These are phyloP conservation scores for Aspidoscelis tigris DNA, from an alignment of 2,113 vertebrate genomes.

Conservation along the genomic window DNA sequence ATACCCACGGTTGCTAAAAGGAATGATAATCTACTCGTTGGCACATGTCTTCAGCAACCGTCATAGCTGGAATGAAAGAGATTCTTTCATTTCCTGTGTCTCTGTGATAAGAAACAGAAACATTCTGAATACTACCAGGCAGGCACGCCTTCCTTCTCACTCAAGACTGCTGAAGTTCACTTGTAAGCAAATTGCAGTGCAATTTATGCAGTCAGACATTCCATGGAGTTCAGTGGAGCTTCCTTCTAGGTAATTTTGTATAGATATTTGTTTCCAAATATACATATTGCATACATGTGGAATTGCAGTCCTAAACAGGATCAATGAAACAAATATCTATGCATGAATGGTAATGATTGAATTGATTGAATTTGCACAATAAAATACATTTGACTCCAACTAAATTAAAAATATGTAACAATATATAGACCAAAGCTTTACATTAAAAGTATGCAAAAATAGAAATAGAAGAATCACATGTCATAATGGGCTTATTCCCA, in stretches of 20 bases:
- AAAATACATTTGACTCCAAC: not conserved
- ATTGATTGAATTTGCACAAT: not conserved
- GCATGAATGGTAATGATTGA: not conserved
- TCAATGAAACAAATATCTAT: not conserved
- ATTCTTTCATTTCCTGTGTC: slow-evolving; percentile 51
- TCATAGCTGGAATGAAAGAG: slow-evolving; percentile 23
- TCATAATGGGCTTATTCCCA: not conserved
- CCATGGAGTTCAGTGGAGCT: not conserved
- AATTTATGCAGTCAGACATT: not conserved
- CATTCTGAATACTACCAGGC: slow-evolving; percentile 30
- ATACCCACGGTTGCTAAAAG: slow-evolving; percentile 21
- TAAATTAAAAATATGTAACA: not conserved
- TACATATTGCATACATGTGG: too few relatives aligned
- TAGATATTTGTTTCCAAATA: too few relatives aligned
- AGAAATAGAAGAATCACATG: not conserved
- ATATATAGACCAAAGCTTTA: not conserved
- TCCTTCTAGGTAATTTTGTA: not conserved
- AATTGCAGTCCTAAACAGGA: not conserved
- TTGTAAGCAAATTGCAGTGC: not conserved
- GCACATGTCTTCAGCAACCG: slow-evolving; percentile 41
- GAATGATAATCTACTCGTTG: slow-evolving; percentile 41
- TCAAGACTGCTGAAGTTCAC: not conserved
- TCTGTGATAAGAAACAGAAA: slow-evolving; percentile 54
- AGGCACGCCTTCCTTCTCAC: not conserved
- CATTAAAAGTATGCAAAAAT: not conserved